phyloP scores from a whole-genome alignment of 2,888 invertebrate species.

The Taenaris catops region DNA sequence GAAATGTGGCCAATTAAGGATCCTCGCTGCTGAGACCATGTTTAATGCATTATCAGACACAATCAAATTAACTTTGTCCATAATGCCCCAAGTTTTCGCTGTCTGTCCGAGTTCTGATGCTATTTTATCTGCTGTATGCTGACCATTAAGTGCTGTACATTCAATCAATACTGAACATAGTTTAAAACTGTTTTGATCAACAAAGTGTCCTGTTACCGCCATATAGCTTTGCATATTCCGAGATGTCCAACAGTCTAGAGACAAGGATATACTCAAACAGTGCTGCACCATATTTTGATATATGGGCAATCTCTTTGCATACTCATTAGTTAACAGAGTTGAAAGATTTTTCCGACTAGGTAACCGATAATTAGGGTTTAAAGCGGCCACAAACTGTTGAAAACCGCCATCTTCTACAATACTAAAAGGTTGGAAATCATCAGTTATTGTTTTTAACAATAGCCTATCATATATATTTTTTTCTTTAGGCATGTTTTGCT shows the following conservation, averaged over 20 bases:
- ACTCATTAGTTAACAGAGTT: not conserved
- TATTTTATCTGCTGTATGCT: not conserved
- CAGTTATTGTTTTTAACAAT: not conserved
- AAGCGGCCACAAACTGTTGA: not conserved
- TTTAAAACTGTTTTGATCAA: not conserved
- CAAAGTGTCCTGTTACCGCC: not conserved
- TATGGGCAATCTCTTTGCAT: not conserved
- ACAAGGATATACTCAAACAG: not conserved
- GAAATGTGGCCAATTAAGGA: not conserved
- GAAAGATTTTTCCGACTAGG: not conserved
- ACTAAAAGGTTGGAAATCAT: not conserved
- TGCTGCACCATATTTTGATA: too few species aligned
- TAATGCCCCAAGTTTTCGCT: not conserved
- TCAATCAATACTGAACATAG: not conserved
- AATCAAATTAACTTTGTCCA: not conserved
- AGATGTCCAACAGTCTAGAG: conserved; percentile 1
- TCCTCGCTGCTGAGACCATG: not conserved
- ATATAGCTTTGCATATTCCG: not conserved
- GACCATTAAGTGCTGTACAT: not conserved
- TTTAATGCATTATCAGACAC: not conserved
- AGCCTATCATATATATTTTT: too few species aligned
- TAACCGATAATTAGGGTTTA: not conserved
- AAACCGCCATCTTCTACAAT: not conserved
- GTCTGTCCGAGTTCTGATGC: not conserved
- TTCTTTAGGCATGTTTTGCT: too few species aligned